phyloP scores from a whole-genome alignment of 2,797 vertebrate species.

The Enteromius unitaeniatus region DNA sequence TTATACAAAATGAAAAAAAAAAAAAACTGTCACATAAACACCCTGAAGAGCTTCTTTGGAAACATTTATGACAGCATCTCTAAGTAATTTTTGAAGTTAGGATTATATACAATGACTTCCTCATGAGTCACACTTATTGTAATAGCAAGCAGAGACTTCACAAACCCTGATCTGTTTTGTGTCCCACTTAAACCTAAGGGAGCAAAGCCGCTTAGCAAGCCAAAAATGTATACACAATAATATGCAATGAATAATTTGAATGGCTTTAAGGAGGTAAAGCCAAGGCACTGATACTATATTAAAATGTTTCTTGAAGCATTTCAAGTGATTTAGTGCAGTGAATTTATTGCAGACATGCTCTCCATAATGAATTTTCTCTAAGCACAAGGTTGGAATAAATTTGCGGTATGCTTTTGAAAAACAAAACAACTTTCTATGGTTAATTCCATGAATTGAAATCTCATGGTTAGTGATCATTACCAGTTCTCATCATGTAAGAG shows the following conservation, averaged over 20 bases:
- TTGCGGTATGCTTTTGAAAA: slow-evolving; percentile 10
- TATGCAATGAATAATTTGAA: slow-evolving; percentile 42
- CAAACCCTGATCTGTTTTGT: slow-evolving; percentile 44
- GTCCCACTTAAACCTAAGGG: slow-evolving; percentile 42
- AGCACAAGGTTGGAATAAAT: slow-evolving; percentile 30
- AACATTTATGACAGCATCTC: background rate
- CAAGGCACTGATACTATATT: slow-evolving; percentile 20
- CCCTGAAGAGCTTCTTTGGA: background rate
- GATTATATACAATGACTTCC: slow-evolving; percentile 6
- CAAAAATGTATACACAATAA: slow-evolving; percentile 45
- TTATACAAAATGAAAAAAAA: background rate
- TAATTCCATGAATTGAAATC: slow-evolving; percentile 18
- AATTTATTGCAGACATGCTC: slow-evolving; percentile 19
- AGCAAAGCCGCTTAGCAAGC: slow-evolving; percentile 54
- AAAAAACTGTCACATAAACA: background rate
- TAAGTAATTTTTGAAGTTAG: slow-evolving; percentile 7
- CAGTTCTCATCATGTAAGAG: slow-evolving; percentile 5
- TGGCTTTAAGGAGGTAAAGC: slow-evolving; percentile 42
- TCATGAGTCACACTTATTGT: slow-evolving; percentile 27
- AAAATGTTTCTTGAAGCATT: slow-evolving; percentile 31
- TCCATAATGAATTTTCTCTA: slow-evolving; percentile 34
- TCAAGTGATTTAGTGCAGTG: slow-evolving; percentile 32
- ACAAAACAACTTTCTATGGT: slow-evolving; percentile 19
- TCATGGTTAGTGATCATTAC: slow-evolving; percentile 1
- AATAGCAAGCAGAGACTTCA: slow-evolving; percentile 21